These are phyloP conservation scores for Hassar affinis DNA, from an alignment of 2,113 vertebrate species.

Conservation along the genomic window DNA sequence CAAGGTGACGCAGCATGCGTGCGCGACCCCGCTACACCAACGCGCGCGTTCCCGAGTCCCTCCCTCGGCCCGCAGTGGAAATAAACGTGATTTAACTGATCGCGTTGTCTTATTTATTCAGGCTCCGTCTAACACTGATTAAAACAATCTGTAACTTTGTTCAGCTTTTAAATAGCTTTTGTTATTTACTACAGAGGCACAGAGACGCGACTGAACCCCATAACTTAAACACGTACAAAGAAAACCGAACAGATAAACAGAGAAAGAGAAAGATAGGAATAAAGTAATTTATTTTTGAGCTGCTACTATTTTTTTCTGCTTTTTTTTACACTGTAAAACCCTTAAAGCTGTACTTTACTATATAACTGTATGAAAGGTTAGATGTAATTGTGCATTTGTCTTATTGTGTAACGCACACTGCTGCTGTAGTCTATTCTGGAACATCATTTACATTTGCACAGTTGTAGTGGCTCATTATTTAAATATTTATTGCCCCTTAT, in stretches of 20 bases:
- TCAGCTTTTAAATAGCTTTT: not conserved
- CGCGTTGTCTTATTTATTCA: not conserved
- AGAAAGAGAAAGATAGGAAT: too few relatives aligned
- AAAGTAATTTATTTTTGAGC: not conserved
- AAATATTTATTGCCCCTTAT: not conserved
- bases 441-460: not conserved
- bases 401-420: not conserved
- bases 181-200: not conserved
- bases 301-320: not conserved
- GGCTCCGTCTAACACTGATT: not conserved
- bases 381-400: not conserved
- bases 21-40: not conserved
- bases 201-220: not conserved
- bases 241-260: too few relatives aligned
- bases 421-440: not conserved
- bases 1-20: not conserved
- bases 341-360: not conserved
- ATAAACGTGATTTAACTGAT: not conserved
- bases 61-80: not conserved
- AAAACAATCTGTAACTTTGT: not conserved
- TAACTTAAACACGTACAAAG: too few relatives aligned
- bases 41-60: conserved; percentile 3
- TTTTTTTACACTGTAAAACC: not conserved
- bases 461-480: not conserved
- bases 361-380: too few relatives aligned